Evolutionary conservation across 1,140 invertebrate species (phyloP), one percentile per base, ranked within the genome.

Genomic region (Brachionus angularis): DNA sequence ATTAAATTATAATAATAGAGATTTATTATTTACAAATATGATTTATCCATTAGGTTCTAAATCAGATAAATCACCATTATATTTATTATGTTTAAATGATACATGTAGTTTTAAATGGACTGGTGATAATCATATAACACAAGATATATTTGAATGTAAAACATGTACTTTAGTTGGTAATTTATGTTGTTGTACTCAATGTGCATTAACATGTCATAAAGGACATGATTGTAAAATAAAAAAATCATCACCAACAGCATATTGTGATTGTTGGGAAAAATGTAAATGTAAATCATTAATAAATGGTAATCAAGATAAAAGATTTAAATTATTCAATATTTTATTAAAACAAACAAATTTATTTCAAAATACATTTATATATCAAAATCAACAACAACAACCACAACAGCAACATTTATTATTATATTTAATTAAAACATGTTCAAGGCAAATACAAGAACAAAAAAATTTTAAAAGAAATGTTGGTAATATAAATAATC

Each of bases 241-340:
- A 79, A 86, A 88, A 72, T 98, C 95, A 0, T 95, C 93, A 0
- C 96, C 96, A 0, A 98, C 96, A 8, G 96, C 96, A 0, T 98
- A 99, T 77, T 99, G 96, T 79, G 96, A 99, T 81, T 99, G 96
- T 77, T 99, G 96, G 96, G 96, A 98, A 80, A 98, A 98, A 80
- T 98, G 95, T 80, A 95, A 95, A 77, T 99, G 96, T 79, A 85
- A 86, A 75, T 93, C 95, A 5, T 83, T 98, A 0, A 89, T 98
- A 16, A 88, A 90, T 72, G 96, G 96, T 2, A 91, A 93, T 78
- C 91, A 96, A 81, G 83, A 85, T 8, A 88, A 91, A 8, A 85
- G 96, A 52, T 91, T 89, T 75, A 88, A 92, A 58, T 82, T 99
- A 18, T 84, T 99, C 0, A 89, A 88, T 72, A 86, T 89, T 64